These are phyloP conservation scores for Pyrocephalus nanus DNA, from an alignment of 2,797 vertebrate genomes.

Conservation along the genomic window DNA sequence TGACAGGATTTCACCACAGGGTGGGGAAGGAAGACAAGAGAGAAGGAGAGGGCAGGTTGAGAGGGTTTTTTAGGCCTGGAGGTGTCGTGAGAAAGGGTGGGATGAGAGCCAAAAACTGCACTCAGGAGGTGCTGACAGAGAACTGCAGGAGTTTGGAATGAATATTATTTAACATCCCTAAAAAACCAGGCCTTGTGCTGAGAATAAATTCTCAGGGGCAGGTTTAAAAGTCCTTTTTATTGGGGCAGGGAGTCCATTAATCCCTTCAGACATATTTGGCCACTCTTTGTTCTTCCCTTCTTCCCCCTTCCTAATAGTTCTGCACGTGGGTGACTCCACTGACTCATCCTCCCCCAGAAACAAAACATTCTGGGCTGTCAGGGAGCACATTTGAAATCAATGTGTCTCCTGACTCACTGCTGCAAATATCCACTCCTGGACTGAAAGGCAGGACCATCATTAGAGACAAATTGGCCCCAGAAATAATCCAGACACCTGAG, in stretches of 20 bases:
- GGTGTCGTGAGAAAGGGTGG: neutral
- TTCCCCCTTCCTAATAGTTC: neutral
- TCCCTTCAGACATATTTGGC: neutral
- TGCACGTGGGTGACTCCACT: neutral
- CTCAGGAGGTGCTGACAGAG: no score
- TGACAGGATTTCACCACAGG: neutral
- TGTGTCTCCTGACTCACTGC: neutral
- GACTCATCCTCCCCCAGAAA: conserved; percentile 29
- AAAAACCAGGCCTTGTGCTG: neutral
- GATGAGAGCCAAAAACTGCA: no score
- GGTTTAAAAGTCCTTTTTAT: neutral
- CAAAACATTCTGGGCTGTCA: conserved; percentile 7
- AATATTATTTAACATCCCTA: no score
- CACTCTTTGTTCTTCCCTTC: neutral
- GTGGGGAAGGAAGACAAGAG: neutral
- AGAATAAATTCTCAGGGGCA: neutral
- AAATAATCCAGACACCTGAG: neutral
- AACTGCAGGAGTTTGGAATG: no score
- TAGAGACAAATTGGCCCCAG: neutral
- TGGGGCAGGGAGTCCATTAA: neutral
- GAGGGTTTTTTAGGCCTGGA: neutral
- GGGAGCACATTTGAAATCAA: conserved; percentile 34
- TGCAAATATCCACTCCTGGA: neutral
- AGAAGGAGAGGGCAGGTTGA: neutral
- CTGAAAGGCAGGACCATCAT: neutral